Evolutionary conservation across 2,888 invertebrate genomes (phyloP), one percentile per base, ranked within the genome.

Genomic region (Itoplectis maculator): DNA sequence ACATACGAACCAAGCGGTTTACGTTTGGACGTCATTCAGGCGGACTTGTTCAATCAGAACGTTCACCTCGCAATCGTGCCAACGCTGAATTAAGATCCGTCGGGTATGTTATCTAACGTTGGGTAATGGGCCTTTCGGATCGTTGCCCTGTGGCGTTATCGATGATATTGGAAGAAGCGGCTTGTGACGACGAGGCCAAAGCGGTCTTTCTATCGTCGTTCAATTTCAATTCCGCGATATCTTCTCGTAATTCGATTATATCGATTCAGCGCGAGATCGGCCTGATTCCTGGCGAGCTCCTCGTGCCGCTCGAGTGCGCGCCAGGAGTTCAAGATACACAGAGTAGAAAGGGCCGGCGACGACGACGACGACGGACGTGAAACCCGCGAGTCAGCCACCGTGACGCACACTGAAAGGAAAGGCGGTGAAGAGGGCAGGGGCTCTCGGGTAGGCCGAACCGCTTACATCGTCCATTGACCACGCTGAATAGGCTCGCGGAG

Each of bases 401-500:
- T 74, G 63, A 74, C 74, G 37, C 40, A 54, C 74, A 61, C 42
- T 51, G 49, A 65, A 63, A 74, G 51, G n/a, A n/a, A n/a, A n/a
- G n/a, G n/a, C n/a, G n/a, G n/a, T n/a, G 49, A 66, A 45, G 29
- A 2, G 54, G 15, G 40, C 63, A n/a, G 23, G 61, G 29, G 29
- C 29, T 29, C 13, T 20, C 37, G 8, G 40, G 8, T 51, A 74
- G 63, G 37, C 40, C 40, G 63, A 51, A 37, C 2, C 61, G 49
- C 49, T 73, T 73, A 73, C 61, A 49, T 49, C 73, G 63, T 40
- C 61, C 73, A 73, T 73, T 47, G 73, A 73, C 49, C 47, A 51
- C 37, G 49, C 20, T 49, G 66, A 68, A 68, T 49, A 15, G 47
- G 45, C 11, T 35, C 15, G 29, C 35, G 9, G 35, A 47, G 47